Evolutionary conservation across 2,113 vertebrate genomes (phyloP), one percentile per base, ranked within the genome.

Genomic region (Epinephelus cyanopodus): DNA sequence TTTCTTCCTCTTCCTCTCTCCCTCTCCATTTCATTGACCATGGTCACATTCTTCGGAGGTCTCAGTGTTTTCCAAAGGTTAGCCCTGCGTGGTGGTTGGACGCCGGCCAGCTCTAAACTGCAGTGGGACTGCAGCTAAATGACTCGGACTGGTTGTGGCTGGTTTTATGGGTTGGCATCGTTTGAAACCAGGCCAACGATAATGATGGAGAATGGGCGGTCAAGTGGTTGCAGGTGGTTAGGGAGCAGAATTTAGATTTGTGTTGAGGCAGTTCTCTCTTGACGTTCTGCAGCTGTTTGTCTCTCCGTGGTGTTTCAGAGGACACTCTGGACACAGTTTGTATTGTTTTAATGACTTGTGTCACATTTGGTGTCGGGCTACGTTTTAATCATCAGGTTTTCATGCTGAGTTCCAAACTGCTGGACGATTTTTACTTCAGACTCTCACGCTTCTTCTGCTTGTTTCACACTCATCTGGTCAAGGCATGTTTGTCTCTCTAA

Each of bases 1-100:
- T 86, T 89, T 91, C 74, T 75, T 74, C 71, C 56, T 77, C 81
- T 84, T 83, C 90, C 83, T 86, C 79, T 79, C 79, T 74, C 70
- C 79, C 83, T 70, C 74, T 81, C 89, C 75, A 77, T 88, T 82
- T 87, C 91, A 90, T 90, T 93, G 90, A 93, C 93, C 91, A 82
- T 91, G 91, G 90, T 89, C 92, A 87, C 93, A 94, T 95, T 95
- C 91, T 92, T 94, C 84, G 25, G 92, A 92, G 90, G 89, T 87
- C 90, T 91, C 90, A 79, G 89, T 92, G 91, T 91, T 95, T 94
- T 93, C 85, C 85, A 89, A 94, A 93, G 93, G 93, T 95, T 93
- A 90, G 87, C 82, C 77, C 87, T 25, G 86, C 75, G 29, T 80
- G 87, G 86, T 83, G 76, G 67, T 83, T 93, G 91, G 92, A 92